Evolutionary conservation across 2,888 invertebrate genomes (phyloP), one percentile per base, ranked within the genome.

Genomic region (Drosophila lacicola): DNA sequence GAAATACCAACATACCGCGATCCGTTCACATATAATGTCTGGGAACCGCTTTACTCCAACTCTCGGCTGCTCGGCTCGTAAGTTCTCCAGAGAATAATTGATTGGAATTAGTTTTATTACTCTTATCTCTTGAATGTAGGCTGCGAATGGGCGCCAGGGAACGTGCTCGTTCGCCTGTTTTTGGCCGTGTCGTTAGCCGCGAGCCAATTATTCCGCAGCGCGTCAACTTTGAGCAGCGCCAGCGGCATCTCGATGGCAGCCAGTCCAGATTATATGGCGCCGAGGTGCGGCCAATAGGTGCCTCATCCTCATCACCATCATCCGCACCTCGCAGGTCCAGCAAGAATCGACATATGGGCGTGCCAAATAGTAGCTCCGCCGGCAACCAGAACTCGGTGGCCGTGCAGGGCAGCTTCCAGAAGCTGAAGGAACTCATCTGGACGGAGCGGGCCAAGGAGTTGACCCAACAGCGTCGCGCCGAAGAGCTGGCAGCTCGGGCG

Each of bases 1-100:
- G 96, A 97, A 93, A 95, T 97, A 81, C 96, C 96, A 74, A 95
- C 95, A 68, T 96, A 96, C 92, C 95, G 96, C 55, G 97, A 97
- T 90, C 96, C 96, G 0, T 96, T 97, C 85, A 94, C 95, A 76
- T 96, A 96, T 92, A 96, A 96, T 92, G 94, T 96, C 82, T 97
- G 97, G 97, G 95, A 96, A 6, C 95, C 95, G 2, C 95, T 95
- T 89, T 93, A 93, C 80, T 92, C 93, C 44, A 91, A 93, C 62
- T 92, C 93, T 11, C 92, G 94, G 70, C 93, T 93, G 76, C 91
- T 93, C 37, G 94, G 93, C 79, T 93, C 95, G 95, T 95, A 93
- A 93, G 93, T 92, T 45, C 11, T 10, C 3, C 2, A 3, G n/a
- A 1, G 54, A 36, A 9, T 13, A 33, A 10, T 29, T 1, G 14